A percentile compares a stretch with the other conserved stretches of the same genome.
These are phyloP conservation scores for Equus przewalskii DNA, from an alignment of 2,113 vertebrate species.

Conservation along the genomic window DNA sequence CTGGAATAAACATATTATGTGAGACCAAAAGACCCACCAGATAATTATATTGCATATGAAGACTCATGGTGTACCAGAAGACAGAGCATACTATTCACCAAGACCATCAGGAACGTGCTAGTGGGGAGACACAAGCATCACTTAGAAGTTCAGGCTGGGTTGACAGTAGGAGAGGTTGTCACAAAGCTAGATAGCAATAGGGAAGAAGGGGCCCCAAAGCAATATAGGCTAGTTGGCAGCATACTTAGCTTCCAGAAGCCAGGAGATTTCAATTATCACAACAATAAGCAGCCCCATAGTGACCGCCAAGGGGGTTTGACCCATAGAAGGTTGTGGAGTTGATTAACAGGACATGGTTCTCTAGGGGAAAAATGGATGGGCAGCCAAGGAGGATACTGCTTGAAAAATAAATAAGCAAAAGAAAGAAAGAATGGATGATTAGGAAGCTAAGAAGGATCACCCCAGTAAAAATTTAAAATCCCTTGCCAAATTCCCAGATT, in stretches of 20 bases:
- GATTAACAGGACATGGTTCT: not conserved
- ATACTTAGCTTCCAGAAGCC: not conserved
- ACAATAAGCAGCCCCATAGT: not conserved
- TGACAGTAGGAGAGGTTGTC: not conserved
- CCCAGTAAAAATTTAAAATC: not conserved
- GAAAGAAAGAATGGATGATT: not conserved
- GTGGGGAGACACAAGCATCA: not conserved
- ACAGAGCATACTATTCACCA: not conserved
- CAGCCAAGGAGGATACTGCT: not conserved
- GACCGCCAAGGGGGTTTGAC: not conserved
- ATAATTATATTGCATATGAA: not conserved
- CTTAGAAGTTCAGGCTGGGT: not conserved
- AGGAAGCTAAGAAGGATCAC: not conserved
- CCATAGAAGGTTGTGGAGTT: not conserved
- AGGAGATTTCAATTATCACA: not conserved
- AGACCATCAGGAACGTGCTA: not conserved
- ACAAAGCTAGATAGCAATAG: not conserved
- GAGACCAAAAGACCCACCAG: not conserved
- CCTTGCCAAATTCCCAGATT: not conserved
- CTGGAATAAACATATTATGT: not conserved
- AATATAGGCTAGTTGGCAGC: not conserved
- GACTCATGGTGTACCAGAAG: too few species aligned
- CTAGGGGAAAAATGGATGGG: not conserved
- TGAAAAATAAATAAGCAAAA: slow-evolving; percentile 29
- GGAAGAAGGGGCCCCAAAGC: not conserved